A percentile compares a stretch with the other conserved stretches of the same genome.
phyloP scores from a whole-genome alignment of 2,888 invertebrate species.

The Dasysyrphus albostriatus region DNA sequence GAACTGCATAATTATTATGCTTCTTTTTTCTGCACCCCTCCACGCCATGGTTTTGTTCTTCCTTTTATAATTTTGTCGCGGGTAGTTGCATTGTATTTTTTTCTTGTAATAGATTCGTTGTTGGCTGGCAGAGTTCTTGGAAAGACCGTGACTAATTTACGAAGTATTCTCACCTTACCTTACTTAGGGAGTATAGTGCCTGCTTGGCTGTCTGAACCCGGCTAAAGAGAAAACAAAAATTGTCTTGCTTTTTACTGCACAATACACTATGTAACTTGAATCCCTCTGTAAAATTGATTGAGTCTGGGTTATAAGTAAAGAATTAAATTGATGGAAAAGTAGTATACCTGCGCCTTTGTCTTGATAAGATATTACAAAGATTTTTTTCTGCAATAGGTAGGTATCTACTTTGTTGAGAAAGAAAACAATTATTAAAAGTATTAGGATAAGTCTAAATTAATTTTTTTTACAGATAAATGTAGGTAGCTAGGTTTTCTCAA shows the following conservation, averaged over 20 bases:
- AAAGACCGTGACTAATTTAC: constrained; percentile 68
- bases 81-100: constrained; percentile 16
- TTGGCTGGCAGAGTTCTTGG: constrained; percentile 43
- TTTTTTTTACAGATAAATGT: too few relatives aligned
- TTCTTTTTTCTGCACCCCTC: constrained; percentile 14
- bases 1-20: constrained; percentile 41
- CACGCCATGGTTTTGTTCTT: constrained; percentile 10
- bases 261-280: constrained; percentile 46
- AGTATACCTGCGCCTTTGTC: constrained; percentile 54
- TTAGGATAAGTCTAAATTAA: not conserved
- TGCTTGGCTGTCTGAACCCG: constrained; percentile 15
- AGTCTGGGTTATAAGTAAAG: constrained; percentile 24
- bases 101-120: constrained; percentile 1
- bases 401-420: not conserved
- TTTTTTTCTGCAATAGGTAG: constrained; percentile 3
- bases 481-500: too few relatives aligned
- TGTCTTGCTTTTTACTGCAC: constrained; percentile 5
- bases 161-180: constrained; percentile 53
- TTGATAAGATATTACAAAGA: constrained; percentile 15
- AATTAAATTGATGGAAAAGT: constrained; percentile 26
- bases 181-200: constrained; percentile 17
- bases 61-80: constrained; percentile 11
- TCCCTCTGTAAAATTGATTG: constrained; percentile 18
- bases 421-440: not conserved
- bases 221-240: constrained; percentile 7